Conservation (phyloP, 2,113 vertebrate genomes). For the Mormyrus lacerda region DNA sequence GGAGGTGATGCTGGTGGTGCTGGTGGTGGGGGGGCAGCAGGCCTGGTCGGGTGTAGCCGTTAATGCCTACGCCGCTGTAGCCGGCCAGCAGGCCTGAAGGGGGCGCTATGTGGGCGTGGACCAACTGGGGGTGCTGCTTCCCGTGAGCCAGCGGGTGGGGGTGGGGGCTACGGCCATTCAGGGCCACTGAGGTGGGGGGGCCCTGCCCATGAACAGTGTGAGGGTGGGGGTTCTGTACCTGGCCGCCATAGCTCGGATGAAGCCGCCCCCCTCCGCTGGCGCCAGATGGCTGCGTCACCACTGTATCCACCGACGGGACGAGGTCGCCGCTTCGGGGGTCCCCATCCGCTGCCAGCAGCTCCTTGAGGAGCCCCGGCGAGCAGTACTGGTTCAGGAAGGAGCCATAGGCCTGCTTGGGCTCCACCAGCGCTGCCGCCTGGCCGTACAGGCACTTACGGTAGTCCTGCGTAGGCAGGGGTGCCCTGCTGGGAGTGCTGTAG, state of each 20-base stretch:
- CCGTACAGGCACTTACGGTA: slow-evolving; percentile 77
- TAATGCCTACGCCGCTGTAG: slow-evolving; percentile 59
- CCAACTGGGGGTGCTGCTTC: slow-evolving; percentile 74
- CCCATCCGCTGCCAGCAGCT: slow-evolving; percentile 79
- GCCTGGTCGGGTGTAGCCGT: slow-evolving; percentile 70
- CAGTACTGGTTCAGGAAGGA: slow-evolving; percentile 72
- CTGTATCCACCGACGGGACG: slow-evolving; percentile 66
- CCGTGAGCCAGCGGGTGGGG: slow-evolving; percentile 61
- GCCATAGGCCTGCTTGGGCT: slow-evolving; percentile 73
- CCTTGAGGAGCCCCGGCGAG: slow-evolving; percentile 80
- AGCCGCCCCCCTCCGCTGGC: slow-evolving; percentile 43
- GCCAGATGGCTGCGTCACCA: slow-evolving; percentile 59
- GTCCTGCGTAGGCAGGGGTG: slow-evolving; percentile 64
- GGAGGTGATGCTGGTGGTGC: slow-evolving; percentile 1
- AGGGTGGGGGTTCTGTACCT: slow-evolving; percentile 63
- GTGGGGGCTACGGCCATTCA: slow-evolving; percentile 74
- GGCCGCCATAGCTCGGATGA: slow-evolving; percentile 55
- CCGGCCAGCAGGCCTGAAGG: slow-evolving; percentile 53
- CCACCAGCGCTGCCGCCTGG: slow-evolving; percentile 69
- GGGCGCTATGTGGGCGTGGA: slow-evolving; percentile 68
- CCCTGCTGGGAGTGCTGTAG: slow-evolving; percentile 68
- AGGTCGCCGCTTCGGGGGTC: slow-evolving; percentile 66
- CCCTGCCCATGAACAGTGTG: slow-evolving; percentile 65
- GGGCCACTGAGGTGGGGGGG: slow-evolving; percentile 50
- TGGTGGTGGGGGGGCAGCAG: slow-evolving; percentile 32